These are phyloP conservation scores for Pegoplata infirma DNA, from an alignment of 2,888 invertebrate species.

Conservation along the genomic window DNA sequence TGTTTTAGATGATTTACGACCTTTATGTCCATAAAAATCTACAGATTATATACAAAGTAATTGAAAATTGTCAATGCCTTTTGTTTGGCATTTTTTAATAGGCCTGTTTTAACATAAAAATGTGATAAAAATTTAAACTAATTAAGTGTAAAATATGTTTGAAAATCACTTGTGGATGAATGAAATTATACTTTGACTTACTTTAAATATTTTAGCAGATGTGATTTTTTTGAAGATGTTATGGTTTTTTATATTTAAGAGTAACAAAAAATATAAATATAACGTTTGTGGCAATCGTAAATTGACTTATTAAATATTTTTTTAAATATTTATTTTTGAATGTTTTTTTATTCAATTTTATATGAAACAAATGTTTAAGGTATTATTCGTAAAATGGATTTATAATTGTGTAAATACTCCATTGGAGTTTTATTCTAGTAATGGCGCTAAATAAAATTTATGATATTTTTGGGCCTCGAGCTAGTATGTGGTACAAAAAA, in stretches of 20 bases:
- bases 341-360: background rate
- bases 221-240: background rate
- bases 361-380: too few species aligned
- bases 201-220: constrained; percentile 32
- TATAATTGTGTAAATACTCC: too few species aligned
- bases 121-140: constrained; percentile 56
- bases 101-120: constrained; percentile 55
- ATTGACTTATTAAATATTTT: constrained; percentile 18
- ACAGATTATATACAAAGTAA: constrained; percentile 49
- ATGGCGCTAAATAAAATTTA: too few species aligned
- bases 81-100: constrained; percentile 26
- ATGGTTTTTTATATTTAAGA: background rate
- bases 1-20: constrained; percentile 52
- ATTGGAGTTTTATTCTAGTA: too few species aligned
- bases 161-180: constrained; percentile 16
- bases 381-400: too few species aligned
- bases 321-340: too few species aligned
- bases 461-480: too few species aligned
- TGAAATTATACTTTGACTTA: too few species aligned
- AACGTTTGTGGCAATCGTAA: constrained; percentile 45
- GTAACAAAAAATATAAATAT: background rate
- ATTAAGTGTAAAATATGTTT: constrained; percentile 57
- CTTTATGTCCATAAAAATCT: constrained; percentile 51
- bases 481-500: too few species aligned
- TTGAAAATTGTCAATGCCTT: constrained; percentile 52